Evolutionary conservation across 2,888 invertebrate genomes (phyloP).

Genomic region (Drosophila cognata): DNA sequence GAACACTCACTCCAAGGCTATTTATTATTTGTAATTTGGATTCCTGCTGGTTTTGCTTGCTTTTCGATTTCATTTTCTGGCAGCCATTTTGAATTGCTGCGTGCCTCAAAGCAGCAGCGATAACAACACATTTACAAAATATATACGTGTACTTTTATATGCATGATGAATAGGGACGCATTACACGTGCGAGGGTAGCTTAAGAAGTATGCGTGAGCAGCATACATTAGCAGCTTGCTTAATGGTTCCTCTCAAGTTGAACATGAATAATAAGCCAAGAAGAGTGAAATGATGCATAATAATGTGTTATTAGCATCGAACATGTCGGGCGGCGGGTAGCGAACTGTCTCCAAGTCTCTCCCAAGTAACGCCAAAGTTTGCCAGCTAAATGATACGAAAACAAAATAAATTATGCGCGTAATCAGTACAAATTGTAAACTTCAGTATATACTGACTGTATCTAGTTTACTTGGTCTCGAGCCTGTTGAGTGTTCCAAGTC

Average conservation of each 20-base stretch:
- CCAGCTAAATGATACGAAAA: background rate
- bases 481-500: too few relatives aligned
- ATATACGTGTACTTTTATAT: slow-evolving; percentile 10
- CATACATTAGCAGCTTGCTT: slow-evolving; percentile 9
- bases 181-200: slow-evolving; percentile 44
- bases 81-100: slow-evolving; percentile 49
- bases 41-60: slow-evolving; percentile 22
- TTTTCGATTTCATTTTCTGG: slow-evolving; percentile 40
- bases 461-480: too few relatives aligned
- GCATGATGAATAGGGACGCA: slow-evolving; percentile 28
- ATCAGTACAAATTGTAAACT: background rate
- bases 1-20: background rate
- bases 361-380: background rate
- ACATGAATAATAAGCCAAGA: background rate
- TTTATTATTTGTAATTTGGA: slow-evolving; percentile 11
- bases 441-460: background rate
- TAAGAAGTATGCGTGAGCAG: slow-evolving; percentile 28
- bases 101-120: slow-evolving; percentile 23
- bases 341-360: background rate
- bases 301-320: slow-evolving; percentile 1
- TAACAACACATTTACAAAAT: slow-evolving; percentile 9
- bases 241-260: background rate
- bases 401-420: background rate
- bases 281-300: slow-evolving; percentile 1
- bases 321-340: background rate